These are phyloP conservation scores for Sycobia sp. DNA, from an alignment of 1,140 invertebrate species.

Conservation along the genomic window DNA sequence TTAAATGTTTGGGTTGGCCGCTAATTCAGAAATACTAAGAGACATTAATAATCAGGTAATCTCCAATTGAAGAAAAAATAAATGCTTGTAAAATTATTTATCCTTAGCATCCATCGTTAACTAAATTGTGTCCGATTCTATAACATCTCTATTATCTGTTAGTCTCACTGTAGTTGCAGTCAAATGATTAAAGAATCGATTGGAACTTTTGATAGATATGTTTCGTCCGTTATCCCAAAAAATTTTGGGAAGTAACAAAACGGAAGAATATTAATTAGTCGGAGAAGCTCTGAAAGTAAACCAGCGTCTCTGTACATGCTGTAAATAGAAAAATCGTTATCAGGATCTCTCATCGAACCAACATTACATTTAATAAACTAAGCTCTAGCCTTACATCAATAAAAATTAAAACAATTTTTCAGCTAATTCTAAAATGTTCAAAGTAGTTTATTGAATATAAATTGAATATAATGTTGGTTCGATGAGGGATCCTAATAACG, in stretches of 20 bases:
- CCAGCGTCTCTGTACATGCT: constrained; percentile 47
- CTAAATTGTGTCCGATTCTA: constrained; percentile 50
- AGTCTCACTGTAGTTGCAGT: constrained; percentile 38
- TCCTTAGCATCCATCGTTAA: constrained; percentile 47
- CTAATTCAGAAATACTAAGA: constrained; percentile 57
- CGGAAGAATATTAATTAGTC: constrained; percentile 33
- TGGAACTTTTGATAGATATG: constrained; percentile 30
- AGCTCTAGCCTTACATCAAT: constrained; percentile 55
- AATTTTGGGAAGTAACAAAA: constrained; percentile 29
- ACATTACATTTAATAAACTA: constrained; percentile 51
- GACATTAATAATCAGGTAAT: constrained; percentile 52
- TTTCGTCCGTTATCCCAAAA: constrained; percentile 17
- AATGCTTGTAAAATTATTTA: constrained; percentile 47
- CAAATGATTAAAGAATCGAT: constrained; percentile 41
- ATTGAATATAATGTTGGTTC: constrained; percentile 47
- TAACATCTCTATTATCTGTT: constrained; percentile 39
- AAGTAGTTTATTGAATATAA: constrained; percentile 45
- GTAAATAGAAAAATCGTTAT: constrained; percentile 52
- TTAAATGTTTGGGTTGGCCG: constrained; percentile 63
- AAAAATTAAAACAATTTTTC: constrained; percentile 54
- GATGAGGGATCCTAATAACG: constrained; percentile 48
- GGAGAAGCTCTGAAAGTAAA: constrained; percentile 31
- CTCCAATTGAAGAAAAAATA: constrained; percentile 53
- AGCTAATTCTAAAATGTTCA: constrained; percentile 46
- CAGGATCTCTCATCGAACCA: constrained; percentile 48